These are phyloP conservation scores for Eclectus roratus DNA, from an alignment of 2,113 vertebrate species.

Conservation along the genomic window DNA sequence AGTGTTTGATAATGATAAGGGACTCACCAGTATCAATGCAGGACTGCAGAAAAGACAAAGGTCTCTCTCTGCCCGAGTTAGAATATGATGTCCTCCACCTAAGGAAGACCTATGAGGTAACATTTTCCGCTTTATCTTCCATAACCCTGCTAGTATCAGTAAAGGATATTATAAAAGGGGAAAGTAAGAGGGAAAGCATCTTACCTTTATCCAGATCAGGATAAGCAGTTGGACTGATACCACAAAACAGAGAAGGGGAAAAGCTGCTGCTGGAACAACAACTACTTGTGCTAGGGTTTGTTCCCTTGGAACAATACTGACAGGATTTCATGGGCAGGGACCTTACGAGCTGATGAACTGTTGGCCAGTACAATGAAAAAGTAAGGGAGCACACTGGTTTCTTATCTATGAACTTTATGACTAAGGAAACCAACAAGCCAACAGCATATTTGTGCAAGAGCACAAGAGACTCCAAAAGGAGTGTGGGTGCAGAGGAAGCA, in stretches of 20 bases:
- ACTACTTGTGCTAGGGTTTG: not conserved
- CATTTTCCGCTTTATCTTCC: not conserved
- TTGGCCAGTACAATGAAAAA: not conserved
- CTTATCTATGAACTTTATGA: not conserved
- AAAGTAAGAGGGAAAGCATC: not conserved
- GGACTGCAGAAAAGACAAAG: not conserved
- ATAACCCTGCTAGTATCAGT: not conserved
- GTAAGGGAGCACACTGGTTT: not conserved
- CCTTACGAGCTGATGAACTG: not conserved
- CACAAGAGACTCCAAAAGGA: not conserved
- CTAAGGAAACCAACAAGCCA: not conserved
- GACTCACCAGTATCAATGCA: not conserved
- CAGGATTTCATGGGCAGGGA: not conserved
- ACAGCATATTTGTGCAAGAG: accelerated
- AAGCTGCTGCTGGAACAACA: not conserved
- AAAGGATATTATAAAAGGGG: not conserved
- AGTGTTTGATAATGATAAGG: not conserved
- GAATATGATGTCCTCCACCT: not conserved
- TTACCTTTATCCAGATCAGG: not conserved
- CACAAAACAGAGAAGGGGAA: not conserved
- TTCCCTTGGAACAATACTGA: not conserved
- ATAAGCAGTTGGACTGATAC: not conserved
- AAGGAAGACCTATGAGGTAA: not conserved
- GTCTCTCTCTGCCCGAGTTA: not conserved
- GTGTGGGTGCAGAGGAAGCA: not conserved